phyloP scores from a whole-genome alignment of 1,140 invertebrate species.

The Brachionus angularis region DNA sequence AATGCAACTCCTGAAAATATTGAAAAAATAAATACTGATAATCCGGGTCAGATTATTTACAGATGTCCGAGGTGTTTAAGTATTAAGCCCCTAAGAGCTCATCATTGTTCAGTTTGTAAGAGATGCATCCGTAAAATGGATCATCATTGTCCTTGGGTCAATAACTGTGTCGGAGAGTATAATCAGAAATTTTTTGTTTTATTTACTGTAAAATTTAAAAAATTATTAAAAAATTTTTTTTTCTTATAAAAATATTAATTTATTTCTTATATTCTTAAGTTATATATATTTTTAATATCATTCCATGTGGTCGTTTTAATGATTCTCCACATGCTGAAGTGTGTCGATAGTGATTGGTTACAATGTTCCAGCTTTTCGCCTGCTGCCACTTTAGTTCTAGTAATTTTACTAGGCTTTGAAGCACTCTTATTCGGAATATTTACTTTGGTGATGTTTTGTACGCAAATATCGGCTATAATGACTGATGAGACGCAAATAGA shows the following conservation, averaged over 20 bases:
- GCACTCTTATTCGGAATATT: conserved; percentile 95
- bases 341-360: conserved; percentile 84
- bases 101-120: conserved; percentile 77
- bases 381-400: conserved; percentile 85
- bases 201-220: conserved; percentile 88
- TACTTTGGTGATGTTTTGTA: conserved; percentile 93
- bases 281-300: conserved; percentile 94
- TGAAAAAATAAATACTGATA: conserved; percentile 77
- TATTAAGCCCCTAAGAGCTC: conserved; percentile 94
- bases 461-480: conserved; percentile 95
- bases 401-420: conserved; percentile 93
- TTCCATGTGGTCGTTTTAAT: conserved; percentile 85
- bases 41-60: conserved; percentile 80
- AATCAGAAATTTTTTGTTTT: conserved; percentile 99
- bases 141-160: conserved; percentile 95
- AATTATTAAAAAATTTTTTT: conserved; percentile 41
- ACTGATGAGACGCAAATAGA: conserved; percentile 65
- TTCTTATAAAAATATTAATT: conserved; percentile 43
- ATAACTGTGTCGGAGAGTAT: conserved; percentile 98
- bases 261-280: conserved; percentile 65
- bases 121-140: conserved; percentile 96
- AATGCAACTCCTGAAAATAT: conserved; percentile 98
- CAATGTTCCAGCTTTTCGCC: conserved; percentile 86
- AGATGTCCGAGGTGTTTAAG: conserved; percentile 98
- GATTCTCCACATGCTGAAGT: conserved; percentile 86